Base-by-base conservation (phyloP, 2,797 vertebrate species). In the Sciurus carolinensis region DNA sequence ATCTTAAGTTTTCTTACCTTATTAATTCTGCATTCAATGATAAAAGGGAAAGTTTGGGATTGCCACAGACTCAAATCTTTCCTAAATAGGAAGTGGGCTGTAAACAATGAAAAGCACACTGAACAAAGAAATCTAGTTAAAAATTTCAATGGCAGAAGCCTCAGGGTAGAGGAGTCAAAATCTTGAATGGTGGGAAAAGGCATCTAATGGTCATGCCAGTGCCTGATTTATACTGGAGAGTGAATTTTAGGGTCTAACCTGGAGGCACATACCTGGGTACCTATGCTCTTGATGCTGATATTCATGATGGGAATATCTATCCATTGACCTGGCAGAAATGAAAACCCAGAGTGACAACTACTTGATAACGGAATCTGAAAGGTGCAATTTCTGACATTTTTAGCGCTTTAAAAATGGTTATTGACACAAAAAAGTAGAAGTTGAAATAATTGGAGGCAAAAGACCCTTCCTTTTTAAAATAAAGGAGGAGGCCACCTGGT, bases 241-340 rank as follows among this genome's bases (percentile, higher is more conserved):
- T 39, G 57, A 26, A 22, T 87, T 91, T 96, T 59, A 69, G 42
- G 77, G 75, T 91, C 88, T 90, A 54, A 47, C 89, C 91, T 91
- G 39, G 83, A 80, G 84, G 83, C 26, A n/a, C 22, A 54, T 30
- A 75, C 26, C 69, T 76, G 15, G 20, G 11, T 33, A 14, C 26
- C 28, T 92, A 71, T 39, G 81, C 44, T 71, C 22, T 85, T 76
- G 52, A 52, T 77, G 26, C 57, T 95, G 26, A 84, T 86, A 86
- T 67, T 91, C 26, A 39, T 64, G 75, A 64, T 83, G 64, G 69
- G 87, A 93, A 54, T 6, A 86, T 39, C 28, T 7, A 67, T 33
- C 30, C 17, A 57, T 30, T 95, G 77, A 50, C 1, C 12, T 81
- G 28, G n/a, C 20, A 76, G 42, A 79, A 82, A 39, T 75, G 11